Base-by-base conservation (phyloP, 2,797 vertebrate species). In the Alauda arvensis region DNA sequence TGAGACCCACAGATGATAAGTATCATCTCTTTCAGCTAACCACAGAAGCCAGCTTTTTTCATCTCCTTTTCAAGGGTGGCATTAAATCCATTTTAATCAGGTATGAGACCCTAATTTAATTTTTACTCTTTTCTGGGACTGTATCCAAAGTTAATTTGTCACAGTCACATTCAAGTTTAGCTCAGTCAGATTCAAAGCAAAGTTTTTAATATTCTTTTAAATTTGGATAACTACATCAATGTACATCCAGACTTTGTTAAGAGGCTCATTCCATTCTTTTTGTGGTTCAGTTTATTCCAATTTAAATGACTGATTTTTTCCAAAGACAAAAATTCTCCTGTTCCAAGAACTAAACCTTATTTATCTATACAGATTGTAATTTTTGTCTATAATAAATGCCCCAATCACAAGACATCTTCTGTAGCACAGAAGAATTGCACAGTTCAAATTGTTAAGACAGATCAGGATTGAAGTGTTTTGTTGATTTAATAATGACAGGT, bases 61-160 rank as follows among this genome's bases (percentile, higher is more conserved):
- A 62, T 59, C 56, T 70, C 78, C 51, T 72, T 85, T 91, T 55
- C 46, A 82, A 85, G 31, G 39, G 46, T 85, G 70, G 83, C 63
- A 90, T 65, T 67, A 90, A 91, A 92, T 95, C 77, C 43, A 89
- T 92, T 91, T 92, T 79, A 90, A 94, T 88, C 83, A 79, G 46
- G 37, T 88, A 90, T 86, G 74, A 88, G 51, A 85, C 37, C 33
- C 43, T 83, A 85, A 94, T 85, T 94, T 53, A 92, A 39, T 87
- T 95, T 87, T 85, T 12, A 70, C 46, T 90, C 42, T 87, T 93
- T 91, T 69, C 86, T 86, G 67, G 82, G 79, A 80, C 74, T 83
- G 40, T 81, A 57, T 88, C 91, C 87, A 91, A 88, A 92, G 61
- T 46, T 88, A 69, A 90, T 87, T 89, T 74, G 37, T 91, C 83